Evolutionary conservation across 2,888 invertebrate genomes (phyloP).

Genomic region (Caenorhabditis drosophilae): DNA sequence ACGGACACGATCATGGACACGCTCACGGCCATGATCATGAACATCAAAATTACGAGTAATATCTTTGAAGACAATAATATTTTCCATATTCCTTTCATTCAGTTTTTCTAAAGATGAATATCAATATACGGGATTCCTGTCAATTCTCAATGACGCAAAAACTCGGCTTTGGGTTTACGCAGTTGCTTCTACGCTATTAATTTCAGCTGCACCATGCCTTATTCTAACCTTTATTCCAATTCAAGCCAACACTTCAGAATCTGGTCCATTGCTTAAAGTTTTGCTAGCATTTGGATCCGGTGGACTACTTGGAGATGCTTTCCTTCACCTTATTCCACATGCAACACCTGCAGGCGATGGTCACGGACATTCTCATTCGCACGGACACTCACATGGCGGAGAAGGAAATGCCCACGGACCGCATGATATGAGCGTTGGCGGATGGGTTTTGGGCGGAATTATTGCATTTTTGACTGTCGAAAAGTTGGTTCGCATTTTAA

Average conservation of each 20-base stretch:
- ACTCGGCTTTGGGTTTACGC: slow-evolving; percentile 65
- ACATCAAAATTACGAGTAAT: too few relatives aligned
- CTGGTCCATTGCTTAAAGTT: slow-evolving; percentile 62
- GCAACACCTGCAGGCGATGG: slow-evolving; percentile 78
- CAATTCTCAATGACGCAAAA: slow-evolving; percentile 62
- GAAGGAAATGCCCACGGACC: slow-evolving; percentile 58
- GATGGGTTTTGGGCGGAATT: slow-evolving; percentile 84
- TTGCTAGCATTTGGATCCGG: slow-evolving; percentile 88
- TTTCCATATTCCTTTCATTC: too few relatives aligned
- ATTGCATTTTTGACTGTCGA: slow-evolving; percentile 75
- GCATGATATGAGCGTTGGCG: slow-evolving; percentile 87
- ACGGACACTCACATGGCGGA: slow-evolving; percentile 53
- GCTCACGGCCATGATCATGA: slow-evolving; percentile 47
- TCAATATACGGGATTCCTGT: slow-evolving; percentile 48
- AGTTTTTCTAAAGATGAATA: slow-evolving; percentile 3
- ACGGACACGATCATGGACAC: slow-evolving; percentile 46
- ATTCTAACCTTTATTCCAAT: slow-evolving; percentile 90
- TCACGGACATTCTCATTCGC: slow-evolving; percentile 75
- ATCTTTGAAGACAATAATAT: too few relatives aligned
- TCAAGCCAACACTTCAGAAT: slow-evolving; percentile 62
- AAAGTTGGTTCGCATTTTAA: slow-evolving; percentile 85
- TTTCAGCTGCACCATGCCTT: slow-evolving; percentile 91
- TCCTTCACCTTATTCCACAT: slow-evolving; percentile 96
- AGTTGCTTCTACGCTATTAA: slow-evolving; percentile 81
- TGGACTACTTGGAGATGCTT: slow-evolving; percentile 95